Base-by-base conservation (phyloP, 1,140 invertebrate species). In the Colletes latitarsis region DNA sequence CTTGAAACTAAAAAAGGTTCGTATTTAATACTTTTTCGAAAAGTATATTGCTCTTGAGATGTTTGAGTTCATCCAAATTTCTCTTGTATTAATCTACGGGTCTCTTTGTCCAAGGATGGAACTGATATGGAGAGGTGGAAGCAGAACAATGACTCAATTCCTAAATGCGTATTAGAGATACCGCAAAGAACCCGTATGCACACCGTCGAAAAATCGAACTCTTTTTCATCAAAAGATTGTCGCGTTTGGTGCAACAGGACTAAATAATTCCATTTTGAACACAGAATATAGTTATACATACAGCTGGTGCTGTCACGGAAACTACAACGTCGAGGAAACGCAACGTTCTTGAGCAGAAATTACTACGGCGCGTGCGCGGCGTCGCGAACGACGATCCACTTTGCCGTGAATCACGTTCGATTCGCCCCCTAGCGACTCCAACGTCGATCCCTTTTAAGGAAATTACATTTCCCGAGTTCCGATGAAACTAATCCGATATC, bases 121-220 rank as follows among this genome's bases (percentile, higher is more conserved):
- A 41, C 17, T 4, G 60, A 41, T 63, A 49, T 6, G 53, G n/a
- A 57, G 4, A 52, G 43, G 5, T 9, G 5, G 19, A 74, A 41
- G n/a, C 46, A n/a, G 46, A 63, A 74, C 30, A n/a, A 74, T 19
- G 8, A 63, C 9, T 71, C 74, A 76, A 76, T 76, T 76, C 74
- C 74, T 76, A 68, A 14, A 67, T 4, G 62, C 62, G 15, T 30
- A n/a, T 43, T 19, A 17, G 52, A 67, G 63, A 52, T 19, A 19
- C 17, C 57, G 57, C n/a, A 17, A n/a, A 3, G 43, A 73, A 55
- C 21, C 39, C 49, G 8, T 68, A n/a, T 41, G 70, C 41, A 58
- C 41, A 58, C 41, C 55, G 57, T n/a, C 15, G 0, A 1, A 41
- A 12, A 63, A 63, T 64, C 30, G 14, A 64, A 49, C 3, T 49